Conservation (phyloP, 1,140 invertebrate species). For the Drosophila sproati region DNA sequence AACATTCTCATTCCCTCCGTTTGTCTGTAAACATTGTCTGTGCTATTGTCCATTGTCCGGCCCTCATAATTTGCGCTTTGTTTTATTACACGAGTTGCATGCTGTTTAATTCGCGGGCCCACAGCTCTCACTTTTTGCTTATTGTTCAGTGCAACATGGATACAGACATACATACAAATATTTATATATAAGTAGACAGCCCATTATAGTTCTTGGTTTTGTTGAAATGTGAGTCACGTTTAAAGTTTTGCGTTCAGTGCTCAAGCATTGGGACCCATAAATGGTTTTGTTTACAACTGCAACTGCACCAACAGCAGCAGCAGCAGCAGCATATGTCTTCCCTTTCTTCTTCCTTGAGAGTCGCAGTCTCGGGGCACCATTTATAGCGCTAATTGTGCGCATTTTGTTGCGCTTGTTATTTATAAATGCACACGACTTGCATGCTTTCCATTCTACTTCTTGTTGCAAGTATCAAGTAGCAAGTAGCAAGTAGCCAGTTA, state of each 20-base stretch:
- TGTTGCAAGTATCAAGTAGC: constrained; percentile 3
- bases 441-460: constrained; percentile 5
- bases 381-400: constrained; percentile 78
- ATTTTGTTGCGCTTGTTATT: constrained; percentile 77
- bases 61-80: constrained; percentile 77
- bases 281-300: constrained; percentile 46
- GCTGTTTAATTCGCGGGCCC: constrained; percentile 64
- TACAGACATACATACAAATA: constrained; percentile 4
- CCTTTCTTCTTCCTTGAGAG: constrained; percentile 10
- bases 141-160: constrained; percentile 25
- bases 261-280: constrained; percentile 55
- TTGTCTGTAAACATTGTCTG: too few species aligned
- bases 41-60: constrained; percentile 35
- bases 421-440: constrained; percentile 61
- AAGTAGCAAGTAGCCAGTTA: not conserved
- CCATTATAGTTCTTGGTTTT: constrained; percentile 7
- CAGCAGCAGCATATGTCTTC: not conserved
- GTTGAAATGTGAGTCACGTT: constrained; percentile 79
- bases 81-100: constrained; percentile 68
- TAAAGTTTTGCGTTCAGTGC: constrained; percentile 59
- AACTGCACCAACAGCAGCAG: not conserved
- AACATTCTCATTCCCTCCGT: too few species aligned
- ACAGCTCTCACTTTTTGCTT: constrained; percentile 11
- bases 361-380: constrained; percentile 50
- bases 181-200: not conserved